These are phyloP conservation scores for Gobius niger DNA, from an alignment of 2,113 vertebrate species.

Conservation along the genomic window DNA sequence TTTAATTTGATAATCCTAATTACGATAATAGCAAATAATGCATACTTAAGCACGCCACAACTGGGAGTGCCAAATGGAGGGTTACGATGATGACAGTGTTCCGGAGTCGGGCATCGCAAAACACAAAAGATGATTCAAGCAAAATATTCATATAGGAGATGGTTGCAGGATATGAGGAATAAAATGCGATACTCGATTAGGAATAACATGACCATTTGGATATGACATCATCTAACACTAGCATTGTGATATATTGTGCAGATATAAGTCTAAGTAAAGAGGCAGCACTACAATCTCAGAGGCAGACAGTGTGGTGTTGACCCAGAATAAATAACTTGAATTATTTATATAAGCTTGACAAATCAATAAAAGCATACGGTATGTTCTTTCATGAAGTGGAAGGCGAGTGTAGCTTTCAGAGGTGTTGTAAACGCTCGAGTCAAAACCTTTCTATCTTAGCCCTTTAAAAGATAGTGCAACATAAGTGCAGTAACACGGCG, in stretches of 20 bases:
- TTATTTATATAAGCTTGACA: too few relatives aligned
- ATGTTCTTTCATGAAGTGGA: neutral
- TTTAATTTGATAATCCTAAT: slow-evolving; percentile 58
- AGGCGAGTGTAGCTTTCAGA: neutral
- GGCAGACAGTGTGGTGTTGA: too few relatives aligned
- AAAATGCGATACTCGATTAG: too few relatives aligned
- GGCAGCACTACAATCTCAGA: too few relatives aligned
- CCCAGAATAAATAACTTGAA: too few relatives aligned
- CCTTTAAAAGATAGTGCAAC: slow-evolving; percentile 58
- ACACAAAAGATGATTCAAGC: neutral
- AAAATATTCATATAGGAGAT: too few relatives aligned
- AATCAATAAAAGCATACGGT: too few relatives aligned
- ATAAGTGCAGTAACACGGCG: slow-evolving; percentile 47
- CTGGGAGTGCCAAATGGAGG: slow-evolving; percentile 25
- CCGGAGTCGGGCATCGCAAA: neutral
- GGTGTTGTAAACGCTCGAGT: slow-evolving; percentile 56
- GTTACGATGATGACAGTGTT: neutral
- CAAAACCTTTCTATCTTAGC: slow-evolving; percentile 44
- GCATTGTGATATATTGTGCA: too few relatives aligned
- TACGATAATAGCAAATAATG: slow-evolving; percentile 38
- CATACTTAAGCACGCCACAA: slow-evolving; percentile 33
- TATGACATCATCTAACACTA: too few relatives aligned
- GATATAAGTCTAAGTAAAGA: too few relatives aligned
- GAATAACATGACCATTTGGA: too few relatives aligned
- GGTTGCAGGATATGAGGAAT: too few relatives aligned